Evolutionary conservation across 2,797 vertebrate genomes (phyloP).

Genomic region (Lemur catta): DNA sequence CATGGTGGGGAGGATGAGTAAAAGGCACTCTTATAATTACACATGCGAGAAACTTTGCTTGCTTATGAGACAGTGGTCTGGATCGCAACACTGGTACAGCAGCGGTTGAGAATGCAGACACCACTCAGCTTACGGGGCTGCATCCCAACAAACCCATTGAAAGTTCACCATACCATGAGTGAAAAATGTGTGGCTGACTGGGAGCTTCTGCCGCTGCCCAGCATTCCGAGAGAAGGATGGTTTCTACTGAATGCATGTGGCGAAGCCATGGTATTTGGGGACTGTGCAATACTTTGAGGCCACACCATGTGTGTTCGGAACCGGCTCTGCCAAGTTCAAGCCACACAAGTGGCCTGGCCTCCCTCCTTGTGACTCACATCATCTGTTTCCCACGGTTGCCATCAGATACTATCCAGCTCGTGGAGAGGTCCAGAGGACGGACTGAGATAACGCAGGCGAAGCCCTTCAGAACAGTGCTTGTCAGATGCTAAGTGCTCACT

Average conservation of each 20-base stretch:
- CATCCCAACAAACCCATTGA: neutral
- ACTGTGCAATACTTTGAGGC: neutral
- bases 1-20: neutral
- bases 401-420: rapidly evolving
- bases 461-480: neutral
- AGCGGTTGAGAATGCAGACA: neutral
- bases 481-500: neutral
- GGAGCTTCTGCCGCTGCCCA: neutral
- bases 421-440: rapidly evolving
- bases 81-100: neutral
- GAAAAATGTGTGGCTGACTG: neutral
- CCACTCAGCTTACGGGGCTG: too few relatives aligned
- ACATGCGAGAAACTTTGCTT: neutral
- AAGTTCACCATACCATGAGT: neutral
- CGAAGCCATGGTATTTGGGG: rapidly evolving
- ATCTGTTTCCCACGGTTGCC: neutral
- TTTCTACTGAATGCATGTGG: rapidly evolving
- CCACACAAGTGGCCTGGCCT: neutral
- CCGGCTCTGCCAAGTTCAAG: neutral
- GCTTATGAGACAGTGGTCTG: neutral
- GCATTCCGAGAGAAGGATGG: neutral
- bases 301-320: neutral
- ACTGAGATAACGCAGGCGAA: neutral
- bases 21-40: neutral
- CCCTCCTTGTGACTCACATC: neutral